Evolutionary conservation across 2,113 vertebrate genomes (phyloP), one percentile per base, ranked within the genome.

Genomic region (Sinocyclocheilus anshuiensis): DNA sequence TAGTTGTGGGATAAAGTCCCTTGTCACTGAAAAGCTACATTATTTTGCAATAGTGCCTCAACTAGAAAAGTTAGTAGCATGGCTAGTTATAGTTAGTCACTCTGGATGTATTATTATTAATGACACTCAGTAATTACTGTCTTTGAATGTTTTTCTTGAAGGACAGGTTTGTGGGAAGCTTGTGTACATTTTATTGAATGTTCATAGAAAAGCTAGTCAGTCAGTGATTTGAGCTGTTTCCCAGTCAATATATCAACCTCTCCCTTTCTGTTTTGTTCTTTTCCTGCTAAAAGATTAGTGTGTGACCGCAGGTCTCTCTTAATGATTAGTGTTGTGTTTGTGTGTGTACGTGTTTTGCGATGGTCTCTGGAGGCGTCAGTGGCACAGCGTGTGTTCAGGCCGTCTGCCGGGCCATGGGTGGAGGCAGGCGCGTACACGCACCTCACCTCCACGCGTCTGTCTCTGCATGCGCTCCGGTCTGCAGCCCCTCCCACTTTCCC

Each of bases 381-480:
- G n/a, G 22, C 36, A 71, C 72, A 89, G 86, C 86, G 72, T 89
- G 90, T 82, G 50, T 78, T 72, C 55, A 18, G 61, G 83, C 20
- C 18, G 1, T 72, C 86, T 48, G 53, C 90, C n/a, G 48, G 69
- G 84, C 72, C 86, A 89, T 87, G 85, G 87, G 75, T 29, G 48
- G 33, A 88, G 20, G 26, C 84, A 82, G 59, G 87, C 39, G 29
- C 2, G 3, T 33, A 36, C 53, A 59, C n/a, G 29, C 85, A 79
- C 86, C 82, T 39, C 81, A 82, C 15, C 71, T 88, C 77, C 69
- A 65, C 39, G n/a, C 61, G 13, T 71, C 48, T 74, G 61, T 36
- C 61, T 18, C 45, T 55, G 77, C 59, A 65, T n/a, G 26, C 61
- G 13, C 16, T 22, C 22, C 36, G 22, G 59, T 77, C 59, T 78